Evolutionary conservation across 1,140 invertebrate species (phyloP).

Genomic region (Drosophila subobscura): DNA sequence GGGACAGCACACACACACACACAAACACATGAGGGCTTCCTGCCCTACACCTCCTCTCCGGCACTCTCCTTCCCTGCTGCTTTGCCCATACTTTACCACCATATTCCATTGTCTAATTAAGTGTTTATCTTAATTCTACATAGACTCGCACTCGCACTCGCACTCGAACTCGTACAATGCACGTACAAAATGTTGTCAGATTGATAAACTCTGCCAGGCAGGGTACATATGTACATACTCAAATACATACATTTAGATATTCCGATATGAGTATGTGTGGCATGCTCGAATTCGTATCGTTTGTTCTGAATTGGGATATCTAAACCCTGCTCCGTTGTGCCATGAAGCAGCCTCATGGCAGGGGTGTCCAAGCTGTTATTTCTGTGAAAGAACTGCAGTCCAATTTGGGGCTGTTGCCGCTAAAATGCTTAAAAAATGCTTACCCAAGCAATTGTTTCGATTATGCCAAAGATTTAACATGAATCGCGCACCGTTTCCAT

Average conservation of each 20-base stretch:
- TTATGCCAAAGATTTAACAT: too few species aligned
- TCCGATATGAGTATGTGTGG: not conserved
- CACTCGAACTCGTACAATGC: not conserved
- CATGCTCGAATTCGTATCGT: too few species aligned
- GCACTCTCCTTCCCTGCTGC: not conserved
- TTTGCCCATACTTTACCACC: slow-evolving; percentile 1
- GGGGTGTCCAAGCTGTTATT: too few species aligned
- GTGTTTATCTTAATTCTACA: slow-evolving; percentile 70
- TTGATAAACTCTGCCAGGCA: slow-evolving; percentile 43
- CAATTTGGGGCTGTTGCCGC: too few species aligned
- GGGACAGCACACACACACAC: slow-evolving; percentile 4
- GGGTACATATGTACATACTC: not conserved
- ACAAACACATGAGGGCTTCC: not conserved
- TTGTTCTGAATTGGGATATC: too few species aligned
- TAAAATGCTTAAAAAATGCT: too few species aligned
- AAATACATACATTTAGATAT: not conserved
- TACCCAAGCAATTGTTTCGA: too few species aligned
- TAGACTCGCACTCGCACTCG: too few species aligned
- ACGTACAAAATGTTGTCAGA: slow-evolving; percentile 44
- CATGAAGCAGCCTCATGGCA: too few species aligned
- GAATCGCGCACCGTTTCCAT: too few species aligned
- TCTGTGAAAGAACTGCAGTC: too few species aligned
- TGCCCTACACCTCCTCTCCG: not conserved
- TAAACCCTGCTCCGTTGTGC: too few species aligned
- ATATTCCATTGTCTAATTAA: slow-evolving; percentile 49